A percentile compares a stretch with the other conserved stretches of the same genome.
These are phyloP conservation scores for Heterodera schachtii DNA, from an alignment of 1,140 invertebrate genomes.

Conservation along the genomic window DNA sequence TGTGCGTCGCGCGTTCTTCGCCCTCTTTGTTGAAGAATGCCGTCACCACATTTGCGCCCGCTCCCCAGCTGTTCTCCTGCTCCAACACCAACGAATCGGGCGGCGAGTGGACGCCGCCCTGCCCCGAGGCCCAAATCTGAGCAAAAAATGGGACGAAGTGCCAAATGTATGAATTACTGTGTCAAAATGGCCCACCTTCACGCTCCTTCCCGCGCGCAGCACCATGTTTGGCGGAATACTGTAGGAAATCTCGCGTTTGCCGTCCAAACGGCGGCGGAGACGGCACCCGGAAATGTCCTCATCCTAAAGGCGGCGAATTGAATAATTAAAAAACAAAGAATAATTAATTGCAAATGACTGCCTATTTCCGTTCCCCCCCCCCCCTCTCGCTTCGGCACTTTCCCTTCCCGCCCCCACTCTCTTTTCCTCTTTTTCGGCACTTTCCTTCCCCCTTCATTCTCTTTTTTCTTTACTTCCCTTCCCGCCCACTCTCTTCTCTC, in stretches of 20 bases:
- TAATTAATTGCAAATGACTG: too few species aligned
- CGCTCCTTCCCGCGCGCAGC: conserved; percentile 52
- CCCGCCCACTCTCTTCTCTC: neutral
- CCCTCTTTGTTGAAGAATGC: conserved; percentile 66
- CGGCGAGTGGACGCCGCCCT: conserved; percentile 60
- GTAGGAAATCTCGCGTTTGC: conserved; percentile 65
- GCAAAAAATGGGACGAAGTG: neutral
- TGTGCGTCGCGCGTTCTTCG: conserved; percentile 67
- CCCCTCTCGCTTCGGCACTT: too few species aligned
- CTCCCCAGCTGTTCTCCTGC: conserved; percentile 66
- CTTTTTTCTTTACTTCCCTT: too few species aligned
- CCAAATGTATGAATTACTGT: neutral
- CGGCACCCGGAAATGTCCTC: conserved; percentile 64
- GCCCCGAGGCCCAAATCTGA: conserved; percentile 62
- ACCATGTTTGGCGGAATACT: conserved; percentile 59
- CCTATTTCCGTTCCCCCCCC: too few species aligned
- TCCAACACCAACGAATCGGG: conserved; percentile 64
- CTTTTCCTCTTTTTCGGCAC: too few species aligned
- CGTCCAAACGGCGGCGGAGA: conserved; percentile 61
- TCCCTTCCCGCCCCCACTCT: too few species aligned
- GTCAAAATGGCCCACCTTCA: conserved; percentile 39
- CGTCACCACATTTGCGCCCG: conserved; percentile 66
- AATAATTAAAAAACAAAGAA: too few species aligned
- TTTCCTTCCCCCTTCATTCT: too few species aligned
- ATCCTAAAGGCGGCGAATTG: too few species aligned